A percentile compares a stretch with the other conserved stretches of the same genome.
phyloP scores from a whole-genome alignment of 2,888 invertebrate genomes.

The Cistogaster globosa region DNA sequence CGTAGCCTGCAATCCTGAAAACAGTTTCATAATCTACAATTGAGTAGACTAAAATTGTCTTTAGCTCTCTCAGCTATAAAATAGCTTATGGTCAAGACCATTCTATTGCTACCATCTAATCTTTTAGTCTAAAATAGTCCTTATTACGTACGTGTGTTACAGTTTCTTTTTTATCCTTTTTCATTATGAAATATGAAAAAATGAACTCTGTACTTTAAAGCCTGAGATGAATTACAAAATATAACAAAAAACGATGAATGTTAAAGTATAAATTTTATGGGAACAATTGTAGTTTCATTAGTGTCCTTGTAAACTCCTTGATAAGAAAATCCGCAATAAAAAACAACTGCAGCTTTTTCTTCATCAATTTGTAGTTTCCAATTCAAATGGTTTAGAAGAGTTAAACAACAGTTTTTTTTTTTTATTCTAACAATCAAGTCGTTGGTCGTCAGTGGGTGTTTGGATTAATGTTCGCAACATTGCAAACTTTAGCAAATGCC shows the following conservation, averaged over 20 bases:
- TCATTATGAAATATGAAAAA: constrained; percentile 16
- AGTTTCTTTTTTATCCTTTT: no score
- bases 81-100: no score
- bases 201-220: constrained; percentile 8
- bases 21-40: no score
- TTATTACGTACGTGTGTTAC: no score
- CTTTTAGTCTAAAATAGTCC: no score
- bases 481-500: constrained; percentile 24
- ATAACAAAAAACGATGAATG: constrained; percentile 25
- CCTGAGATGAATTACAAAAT: background rate
- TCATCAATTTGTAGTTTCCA: constrained; percentile 30
- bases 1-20: no score
- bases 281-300: constrained; percentile 34
- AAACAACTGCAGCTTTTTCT: constrained; percentile 27
- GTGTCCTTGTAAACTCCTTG: constrained; percentile 36
- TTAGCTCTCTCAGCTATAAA: no score
- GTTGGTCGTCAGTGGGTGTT: constrained; percentile 12
- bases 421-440: constrained; percentile 57
- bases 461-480: constrained; percentile 30
- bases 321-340: constrained; percentile 10
- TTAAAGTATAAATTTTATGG: constrained; percentile 11
- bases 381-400: constrained; percentile 10
- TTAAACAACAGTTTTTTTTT: constrained; percentile 57
- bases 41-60: no score
- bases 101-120: no score